Evolutionary conservation across 2,797 vertebrate genomes (phyloP).

Genomic region (Lemur catta): DNA sequence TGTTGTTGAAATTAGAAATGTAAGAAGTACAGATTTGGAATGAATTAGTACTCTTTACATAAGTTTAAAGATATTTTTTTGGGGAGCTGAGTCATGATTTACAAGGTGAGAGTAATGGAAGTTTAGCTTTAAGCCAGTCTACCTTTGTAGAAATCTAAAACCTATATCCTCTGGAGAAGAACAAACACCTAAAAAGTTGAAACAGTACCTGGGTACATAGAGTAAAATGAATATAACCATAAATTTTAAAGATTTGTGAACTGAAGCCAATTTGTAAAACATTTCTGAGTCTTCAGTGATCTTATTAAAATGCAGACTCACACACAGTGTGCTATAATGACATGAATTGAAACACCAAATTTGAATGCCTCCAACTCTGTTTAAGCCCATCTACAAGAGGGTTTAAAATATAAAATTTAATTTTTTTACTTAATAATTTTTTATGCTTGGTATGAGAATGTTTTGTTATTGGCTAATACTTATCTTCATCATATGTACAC

Average conservation of each 20-base stretch:
- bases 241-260: slow-evolving; percentile 48
- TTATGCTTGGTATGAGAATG: background rate
- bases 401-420: slow-evolving; percentile 38
- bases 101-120: slow-evolving; percentile 46
- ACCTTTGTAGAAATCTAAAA: slow-evolving; percentile 37
- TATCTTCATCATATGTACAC: background rate
- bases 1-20: background rate
- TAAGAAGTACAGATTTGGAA: slow-evolving; percentile 57
- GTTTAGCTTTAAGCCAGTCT: slow-evolving; percentile 30
- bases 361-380: background rate
- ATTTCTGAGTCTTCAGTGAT: slow-evolving; percentile 34
- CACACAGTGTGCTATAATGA: slow-evolving; percentile 16
- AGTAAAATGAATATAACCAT: background rate
- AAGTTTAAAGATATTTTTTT: slow-evolving; percentile 58
- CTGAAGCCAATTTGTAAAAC: slow-evolving; percentile 42
- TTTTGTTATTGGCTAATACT: slow-evolving; percentile 18
- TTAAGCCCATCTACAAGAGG: background rate
- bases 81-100: slow-evolving; percentile 52
- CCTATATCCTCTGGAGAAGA: slow-evolving; percentile 50
- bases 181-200: slow-evolving; percentile 3
- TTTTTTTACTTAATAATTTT: slow-evolving; percentile 45
- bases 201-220: background rate
- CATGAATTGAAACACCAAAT: slow-evolving; percentile 27
- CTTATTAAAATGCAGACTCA: slow-evolving; percentile 65
- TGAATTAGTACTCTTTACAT: slow-evolving; percentile 47